Base-by-base conservation (phyloP, 2,113 vertebrate genomes). In the Sturnira hondurensis region DNA sequence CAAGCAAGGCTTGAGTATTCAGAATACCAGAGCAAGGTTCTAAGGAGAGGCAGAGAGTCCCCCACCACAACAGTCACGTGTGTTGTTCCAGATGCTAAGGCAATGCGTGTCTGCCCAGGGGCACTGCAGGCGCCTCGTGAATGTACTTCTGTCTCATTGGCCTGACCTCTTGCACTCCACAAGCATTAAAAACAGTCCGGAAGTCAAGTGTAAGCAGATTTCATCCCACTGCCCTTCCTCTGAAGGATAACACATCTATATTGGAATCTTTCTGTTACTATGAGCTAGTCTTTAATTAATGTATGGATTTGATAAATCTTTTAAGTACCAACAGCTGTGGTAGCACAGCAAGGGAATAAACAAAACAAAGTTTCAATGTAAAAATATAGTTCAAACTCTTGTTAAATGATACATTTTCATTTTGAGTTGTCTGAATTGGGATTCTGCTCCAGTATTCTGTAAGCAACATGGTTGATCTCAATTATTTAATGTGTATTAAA, bases 1-100 rank as follows among this genome's bases (percentile, higher is more conserved):
- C 36, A 76, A 28, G 11, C 17, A 45, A 45, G 47, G 43, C 2
- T 63, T 15, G 1, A 50, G 24, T 7, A 0, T 74, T 92, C 54
- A 54, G 41, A 45, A 19, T 2, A 54, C 4, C 38, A 93, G 50
- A 74, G 36, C 24, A 73, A n/a, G 19, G 3, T 17, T 54, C 17
- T 43, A 0, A 8, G 12, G 31, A 56, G 17, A 56, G 10, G 4
- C 22, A 15, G 14, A 45, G 0, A 24, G 8, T 28, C 36, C 24
- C 47, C 38, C 7, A 16, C 5, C 54, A 0, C 31, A 50, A 11
- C 15, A 0, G 5, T 4, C 7, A 31, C 3, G 5, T 33, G 15
- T 4, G 7, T 17, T 54, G 14, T 54, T 20, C 4, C 22, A 83
- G 65, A 73, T 36, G 16, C 74, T 6, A 41, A 20, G 41, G 22